Base-by-base conservation (phyloP, 1,140 invertebrate genomes). In the Orchestia grillus region DNA sequence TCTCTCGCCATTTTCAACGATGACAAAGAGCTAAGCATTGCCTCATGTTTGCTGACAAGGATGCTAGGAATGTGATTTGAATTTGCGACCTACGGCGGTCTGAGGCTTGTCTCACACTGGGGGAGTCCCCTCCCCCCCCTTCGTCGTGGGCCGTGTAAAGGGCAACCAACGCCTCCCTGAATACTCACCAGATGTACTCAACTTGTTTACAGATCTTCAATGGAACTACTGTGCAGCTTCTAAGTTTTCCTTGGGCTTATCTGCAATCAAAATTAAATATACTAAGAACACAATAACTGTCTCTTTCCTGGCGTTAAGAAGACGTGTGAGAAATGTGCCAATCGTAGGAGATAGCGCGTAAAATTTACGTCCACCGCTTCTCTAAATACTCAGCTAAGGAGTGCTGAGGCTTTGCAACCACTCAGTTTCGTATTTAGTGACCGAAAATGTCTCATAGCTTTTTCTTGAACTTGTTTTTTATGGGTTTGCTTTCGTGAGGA, bases 241-340 rank as follows among this genome's bases (percentile, higher is more conserved):
- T 77, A 19, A 77, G 62, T 77, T 77, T 77, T 77, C 47, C 62
- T 91, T 44, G 41, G 0, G 88, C 88, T 91, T 91, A 8, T 91
- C 88, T 91, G 28, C 44, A 91, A 91, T 91, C 88, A 91, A 91
- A 91, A 91, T 44, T 42, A 91, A 91, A 91, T 91, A 91, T 11
- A 42, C 3, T 91, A 43, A 41, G 88, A 91, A 91, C 88, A 77
- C 62, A 91, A 91, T 88, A 91, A 43, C 44, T 91, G 41, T 91
- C 42, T 91, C 36, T 91, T 42, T 28, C 88, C 41, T 91, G 15
- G 88, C 44, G 88, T 36, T 15, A 43, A 44, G 44, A 43, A 42
- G 88, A 91, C 88, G 11, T 42, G 41, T 43, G 41, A 42, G 42
- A 28, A 42, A 16, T 11, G 23, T 36, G 41, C 3, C 28, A 4